Percentiles rank a stretch among this genome's conserved stretches.
These are phyloP conservation scores for Stigmatopora nigra DNA, from an alignment of 2,113 vertebrate species.

Conservation along the genomic window DNA sequence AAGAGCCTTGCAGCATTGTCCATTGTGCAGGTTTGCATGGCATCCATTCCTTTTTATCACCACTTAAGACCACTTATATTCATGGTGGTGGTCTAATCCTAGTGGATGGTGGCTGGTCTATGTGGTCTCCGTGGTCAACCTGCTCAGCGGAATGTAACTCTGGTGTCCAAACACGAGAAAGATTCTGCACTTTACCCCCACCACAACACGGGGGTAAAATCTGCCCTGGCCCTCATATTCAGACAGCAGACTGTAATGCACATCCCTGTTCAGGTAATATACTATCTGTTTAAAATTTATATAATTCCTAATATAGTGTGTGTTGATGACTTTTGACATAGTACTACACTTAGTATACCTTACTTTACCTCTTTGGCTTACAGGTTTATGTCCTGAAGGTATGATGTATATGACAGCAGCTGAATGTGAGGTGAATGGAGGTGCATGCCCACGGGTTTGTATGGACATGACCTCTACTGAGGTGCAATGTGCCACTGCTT, in stretches of 20 bases:
- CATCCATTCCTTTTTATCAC: neutral
- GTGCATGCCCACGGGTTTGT: conserved; percentile 75
- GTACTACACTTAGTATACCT: no score
- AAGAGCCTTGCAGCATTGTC: conserved; percentile 73
- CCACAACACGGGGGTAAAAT: conserved; percentile 48
- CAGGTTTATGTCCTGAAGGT: conserved; percentile 74
- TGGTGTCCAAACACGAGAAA: conserved; percentile 73
- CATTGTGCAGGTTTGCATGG: conserved; percentile 70
- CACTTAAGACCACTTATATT: no score
- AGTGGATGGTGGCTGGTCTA: conserved; percentile 74
- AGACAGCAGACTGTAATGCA: conserved; percentile 79
- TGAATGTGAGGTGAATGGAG: conserved; percentile 69
- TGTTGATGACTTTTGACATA: neutral
- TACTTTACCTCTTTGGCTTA: neutral
- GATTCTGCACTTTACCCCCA: conserved; percentile 67
- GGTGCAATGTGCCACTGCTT: conserved; percentile 74
- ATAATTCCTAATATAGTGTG: no score
- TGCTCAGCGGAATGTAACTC: conserved; percentile 77
- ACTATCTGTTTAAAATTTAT: neutral
- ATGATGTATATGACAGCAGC: conserved; percentile 67
- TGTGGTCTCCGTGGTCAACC: conserved; percentile 73
- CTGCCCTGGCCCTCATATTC: conserved; percentile 76
- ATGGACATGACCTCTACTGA: conserved; percentile 66
- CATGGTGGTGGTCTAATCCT: neutral
- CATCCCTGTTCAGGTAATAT: conserved; percentile 74